Evolutionary conservation across 2,797 vertebrate species (phyloP), one percentile per base, ranked within the genome.

Genomic region (Mareca penelope): DNA sequence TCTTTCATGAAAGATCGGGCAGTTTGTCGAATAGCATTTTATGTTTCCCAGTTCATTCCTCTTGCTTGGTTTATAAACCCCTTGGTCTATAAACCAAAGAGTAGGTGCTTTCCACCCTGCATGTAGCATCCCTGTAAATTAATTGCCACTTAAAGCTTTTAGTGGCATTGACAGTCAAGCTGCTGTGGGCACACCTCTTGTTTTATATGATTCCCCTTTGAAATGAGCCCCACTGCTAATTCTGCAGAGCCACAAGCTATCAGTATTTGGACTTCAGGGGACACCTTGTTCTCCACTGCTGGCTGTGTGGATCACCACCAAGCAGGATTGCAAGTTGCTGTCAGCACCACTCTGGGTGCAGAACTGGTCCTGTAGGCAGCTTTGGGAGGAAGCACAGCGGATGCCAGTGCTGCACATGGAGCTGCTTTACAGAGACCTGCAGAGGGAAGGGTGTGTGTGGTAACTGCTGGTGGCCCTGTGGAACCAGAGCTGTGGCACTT

Each of bases 241-340:
- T 88, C 6, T 6, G 7, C 39, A 63, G n/a, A 46, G 56, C 17
- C 67, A 2, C 46, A 67, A 29, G 16, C 60, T 29, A 3, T 64
- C 35, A 18, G 13, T 4, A 3, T 3, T 10, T 6, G 48, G 84
- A 8, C 33, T 44, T 21, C 33, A 33, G 71, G 18, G 35, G 29
- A 31, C 2, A 4, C 31, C n/a, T 28, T 4, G 4, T 5, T 2
- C 2, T 6, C 31, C 13, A 2, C 23, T 5, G 14, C 21, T 50
- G 33, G 59, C 79, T 35, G 59, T 1, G 1, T 11, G 37, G 57
- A 8, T 53, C 24, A 59, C 8, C 21, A 16, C 10, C 37, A 9
- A 21, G 24, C 2, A 53, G 23, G 33, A 48, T 1, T 56, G 31
- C 61, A 31, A 40, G 61, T 31, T 55, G 44, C 50, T 16, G 19